These are phyloP conservation scores for Caenorhabditis macrosperma DNA, from an alignment of 2,888 invertebrate species.

Conservation along the genomic window DNA sequence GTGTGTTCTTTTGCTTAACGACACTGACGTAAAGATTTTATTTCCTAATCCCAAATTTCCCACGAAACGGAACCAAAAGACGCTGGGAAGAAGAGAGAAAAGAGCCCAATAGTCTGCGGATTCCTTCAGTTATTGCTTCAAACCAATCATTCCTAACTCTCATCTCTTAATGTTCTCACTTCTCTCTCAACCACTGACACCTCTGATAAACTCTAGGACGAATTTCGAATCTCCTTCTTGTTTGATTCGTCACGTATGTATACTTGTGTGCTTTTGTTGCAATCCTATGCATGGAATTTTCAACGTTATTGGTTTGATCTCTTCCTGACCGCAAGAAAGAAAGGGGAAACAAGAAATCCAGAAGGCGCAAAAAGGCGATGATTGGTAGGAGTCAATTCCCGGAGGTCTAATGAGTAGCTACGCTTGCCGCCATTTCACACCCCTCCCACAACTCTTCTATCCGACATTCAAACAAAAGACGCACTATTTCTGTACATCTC, in stretches of 20 bases:
- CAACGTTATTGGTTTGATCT: constrained; percentile 11
- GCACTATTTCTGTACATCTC: constrained; percentile 40
- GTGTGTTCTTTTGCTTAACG: neutral
- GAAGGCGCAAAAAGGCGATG: constrained; percentile 30
- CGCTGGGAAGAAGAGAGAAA: neutral
- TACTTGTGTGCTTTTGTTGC: constrained; percentile 10
- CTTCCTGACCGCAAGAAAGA: neutral
- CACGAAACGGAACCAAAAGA: constrained; percentile 9
- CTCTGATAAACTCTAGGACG: neutral
- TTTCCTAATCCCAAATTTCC: constrained; percentile 12
- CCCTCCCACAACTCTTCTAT: neutral
- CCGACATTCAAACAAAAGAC: constrained; percentile 19
- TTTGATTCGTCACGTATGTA: constrained; percentile 21
- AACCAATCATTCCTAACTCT: neutral
- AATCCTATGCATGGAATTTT: constrained; percentile 47
- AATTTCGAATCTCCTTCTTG: neutral
- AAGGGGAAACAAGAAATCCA: neutral
- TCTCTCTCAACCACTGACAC: neutral
- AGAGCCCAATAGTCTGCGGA: too few species aligned
- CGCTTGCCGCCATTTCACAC: constrained; percentile 11
- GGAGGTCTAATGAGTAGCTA: constrained; percentile 48
- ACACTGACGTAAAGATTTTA: constrained; percentile 6
- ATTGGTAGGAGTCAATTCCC: constrained; percentile 31
- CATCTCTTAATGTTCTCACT: constrained; percentile 5
- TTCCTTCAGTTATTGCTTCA: neutral